Conservation (phyloP, 2,888 invertebrate species). For the Heteromurus nitidus region DNA sequence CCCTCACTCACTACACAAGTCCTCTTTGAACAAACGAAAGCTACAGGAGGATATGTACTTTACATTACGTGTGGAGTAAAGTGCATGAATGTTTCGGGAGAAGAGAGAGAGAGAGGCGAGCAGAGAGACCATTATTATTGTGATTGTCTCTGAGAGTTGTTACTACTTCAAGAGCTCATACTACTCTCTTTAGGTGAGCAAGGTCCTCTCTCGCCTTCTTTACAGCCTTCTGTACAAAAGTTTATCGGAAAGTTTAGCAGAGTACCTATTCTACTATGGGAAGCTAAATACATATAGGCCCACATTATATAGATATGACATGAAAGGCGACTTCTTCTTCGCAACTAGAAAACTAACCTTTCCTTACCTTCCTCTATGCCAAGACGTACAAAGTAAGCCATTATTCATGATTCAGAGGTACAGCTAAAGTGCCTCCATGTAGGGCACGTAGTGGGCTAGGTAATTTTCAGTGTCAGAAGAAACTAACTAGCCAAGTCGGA, state of each 20-base stretch:
- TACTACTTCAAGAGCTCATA: conserved; percentile 27
- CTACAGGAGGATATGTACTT: conserved; percentile 4
- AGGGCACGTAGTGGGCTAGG: conserved; percentile 49
- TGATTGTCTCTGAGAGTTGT: conserved; percentile 46
- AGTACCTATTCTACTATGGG: too few species aligned
- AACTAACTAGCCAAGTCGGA: conserved; percentile 23
- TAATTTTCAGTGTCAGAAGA: conserved; percentile 51
- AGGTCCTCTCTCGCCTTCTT: too few species aligned
- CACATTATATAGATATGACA: background rate
- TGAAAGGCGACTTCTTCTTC: background rate
- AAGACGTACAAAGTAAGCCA: conserved; percentile 41
- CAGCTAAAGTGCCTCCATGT: conserved; percentile 50
- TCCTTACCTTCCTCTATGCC: conserved; percentile 33
- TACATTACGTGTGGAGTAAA: conserved; percentile 9
- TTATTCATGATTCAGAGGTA: conserved; percentile 57
- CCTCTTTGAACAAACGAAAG: background rate
- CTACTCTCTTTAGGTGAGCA: conserved; percentile 17
- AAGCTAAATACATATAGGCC: too few species aligned
- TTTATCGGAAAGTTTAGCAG: conserved; percentile 17
- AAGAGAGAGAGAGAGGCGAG: background rate
- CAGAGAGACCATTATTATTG: conserved; percentile 25
- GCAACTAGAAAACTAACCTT: conserved; percentile 45
- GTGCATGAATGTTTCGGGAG: conserved; percentile 31
- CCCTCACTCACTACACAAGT: conserved; percentile 1
- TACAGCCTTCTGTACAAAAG: too few species aligned